Evolutionary conservation across 2,113 vertebrate genomes (phyloP).

Genomic region (Crotalus helleri): DNA sequence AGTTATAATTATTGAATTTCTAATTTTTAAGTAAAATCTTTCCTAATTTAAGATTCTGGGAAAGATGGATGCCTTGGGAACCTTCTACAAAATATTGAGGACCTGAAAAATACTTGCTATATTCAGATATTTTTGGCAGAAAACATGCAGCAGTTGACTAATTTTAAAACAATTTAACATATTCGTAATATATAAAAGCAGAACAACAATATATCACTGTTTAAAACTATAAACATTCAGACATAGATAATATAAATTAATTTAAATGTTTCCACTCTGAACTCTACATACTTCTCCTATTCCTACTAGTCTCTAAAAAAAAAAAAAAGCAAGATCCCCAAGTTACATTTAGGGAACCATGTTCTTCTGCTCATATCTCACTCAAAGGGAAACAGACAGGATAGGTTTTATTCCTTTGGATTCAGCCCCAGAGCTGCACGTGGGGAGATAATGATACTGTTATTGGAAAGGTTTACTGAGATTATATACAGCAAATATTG

Average conservation of each 20-base stretch:
- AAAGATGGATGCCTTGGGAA: not conserved
- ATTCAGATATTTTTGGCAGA: not conserved
- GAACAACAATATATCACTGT: not conserved
- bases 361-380: not conserved
- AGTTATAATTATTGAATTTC: not conserved
- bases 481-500: not conserved
- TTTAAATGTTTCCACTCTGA: not conserved
- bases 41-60: not conserved
- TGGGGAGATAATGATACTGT: not conserved
- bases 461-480: not conserved
- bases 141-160: not conserved
- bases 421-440: not conserved
- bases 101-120: not conserved
- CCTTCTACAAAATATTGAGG: not conserved
- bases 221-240: not conserved
- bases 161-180: not conserved
- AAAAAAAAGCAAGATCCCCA: not conserved
- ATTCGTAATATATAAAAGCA: not conserved
- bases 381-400: not conserved
- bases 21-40: not conserved
- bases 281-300: not conserved
- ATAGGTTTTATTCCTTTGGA: not conserved
- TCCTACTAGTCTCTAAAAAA: not conserved
- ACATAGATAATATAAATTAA: not conserved
- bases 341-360: not conserved